Base-by-base conservation (phyloP, 2,113 vertebrate genomes). In the Tretioscincus oriximinensis region DNA sequence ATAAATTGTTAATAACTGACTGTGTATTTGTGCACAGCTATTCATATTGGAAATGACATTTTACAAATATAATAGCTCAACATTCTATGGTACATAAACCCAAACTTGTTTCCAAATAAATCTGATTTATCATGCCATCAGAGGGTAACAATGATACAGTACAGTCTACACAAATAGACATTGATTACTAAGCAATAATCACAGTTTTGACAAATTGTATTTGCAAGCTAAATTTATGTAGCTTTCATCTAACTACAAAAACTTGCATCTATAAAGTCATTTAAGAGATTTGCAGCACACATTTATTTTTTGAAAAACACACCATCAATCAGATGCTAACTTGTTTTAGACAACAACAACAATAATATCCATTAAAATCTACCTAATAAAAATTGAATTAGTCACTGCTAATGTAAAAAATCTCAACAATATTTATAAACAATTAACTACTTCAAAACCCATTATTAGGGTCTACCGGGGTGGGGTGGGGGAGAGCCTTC, bases 171-270 rank as follows among this genome's bases (percentile, higher is more conserved):
- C 78, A 88, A 81, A 58, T 60, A 67, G 85, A n/a, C 82, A 82
- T 83, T 86, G 61, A 78, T 83, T 89, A 83, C 79, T 82, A 63
- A 80, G 16, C 22, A 60, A 81, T 85, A 88, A 89, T 92, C 87
- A 87, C 61, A 75, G 4, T 35, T 86, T 88, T 88, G 80, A 88
- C 89, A 90, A 91, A 81, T 78, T 21, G 35, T 78, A 83, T 78
- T 76, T 89, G 73, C 83, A 81, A 87, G 31, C 41, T 81, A 88
- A 87, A 85, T 87, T 83, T 68, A 72, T 86, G 85, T 87, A 83
- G 70, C 81, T 85, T 91, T 89, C 80, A 89, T 88, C 75, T 85
- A 88, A 51, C n/a, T 82, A 3, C 54, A 85, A 72, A 83, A 88
- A 49, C 2, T 0, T 84, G 84, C 73, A 81, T 4, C 63, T 89